A percentile compares a stretch with the other conserved stretches of the same genome.
phyloP scores from a whole-genome alignment of 2,113 vertebrate species.

The Hydropotes inermis region DNA sequence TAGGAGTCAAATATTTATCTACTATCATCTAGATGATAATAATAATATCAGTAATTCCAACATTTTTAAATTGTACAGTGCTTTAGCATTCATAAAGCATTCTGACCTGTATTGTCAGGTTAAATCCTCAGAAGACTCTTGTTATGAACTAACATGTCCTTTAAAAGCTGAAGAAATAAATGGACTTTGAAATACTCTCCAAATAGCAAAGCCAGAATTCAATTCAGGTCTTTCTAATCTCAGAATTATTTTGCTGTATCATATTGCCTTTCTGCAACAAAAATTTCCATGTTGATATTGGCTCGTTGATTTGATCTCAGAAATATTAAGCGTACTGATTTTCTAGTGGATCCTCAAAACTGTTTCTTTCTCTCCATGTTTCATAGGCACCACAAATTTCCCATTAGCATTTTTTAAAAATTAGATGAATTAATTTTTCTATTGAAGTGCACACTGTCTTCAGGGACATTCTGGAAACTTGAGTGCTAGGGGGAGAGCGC shows the following conservation, averaged over 20 bases:
- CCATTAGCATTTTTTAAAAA: background rate
- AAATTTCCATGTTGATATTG: background rate
- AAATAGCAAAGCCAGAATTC: background rate
- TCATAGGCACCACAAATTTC: background rate
- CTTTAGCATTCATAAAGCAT: background rate
- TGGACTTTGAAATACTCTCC: background rate
- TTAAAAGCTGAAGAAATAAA: background rate
- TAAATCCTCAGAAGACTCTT: background rate
- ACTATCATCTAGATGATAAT: background rate
- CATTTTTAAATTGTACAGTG: background rate
- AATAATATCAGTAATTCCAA: background rate
- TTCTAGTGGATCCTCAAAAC: background rate
- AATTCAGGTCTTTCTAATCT: background rate
- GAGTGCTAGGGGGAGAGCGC: accelerated
- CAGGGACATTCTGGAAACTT: background rate
- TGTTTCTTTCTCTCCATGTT: background rate
- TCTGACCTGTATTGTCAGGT: background rate
- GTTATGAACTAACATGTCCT: background rate
- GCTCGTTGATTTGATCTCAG: background rate
- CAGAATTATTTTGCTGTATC: background rate
- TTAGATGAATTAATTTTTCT: background rate
- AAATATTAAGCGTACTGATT: background rate
- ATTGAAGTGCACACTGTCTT: background rate
- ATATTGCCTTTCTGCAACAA: background rate
- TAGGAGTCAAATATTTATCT: background rate